Evolutionary conservation across 2,797 vertebrate species (phyloP).

Genomic region (Syndactyla subalaris): DNA sequence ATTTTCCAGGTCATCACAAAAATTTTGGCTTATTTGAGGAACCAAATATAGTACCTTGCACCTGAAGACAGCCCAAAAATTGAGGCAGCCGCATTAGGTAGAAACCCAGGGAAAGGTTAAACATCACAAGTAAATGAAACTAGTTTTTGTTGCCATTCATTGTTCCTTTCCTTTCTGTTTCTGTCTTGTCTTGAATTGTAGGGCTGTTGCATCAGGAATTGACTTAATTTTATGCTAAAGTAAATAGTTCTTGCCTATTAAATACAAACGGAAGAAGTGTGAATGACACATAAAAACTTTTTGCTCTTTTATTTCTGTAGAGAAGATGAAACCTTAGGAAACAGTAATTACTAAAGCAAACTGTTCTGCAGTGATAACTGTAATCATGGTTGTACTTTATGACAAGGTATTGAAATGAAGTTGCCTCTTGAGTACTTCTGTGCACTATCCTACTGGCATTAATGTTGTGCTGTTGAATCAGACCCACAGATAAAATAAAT

Average conservation of each 20-base stretch:
- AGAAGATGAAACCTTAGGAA: background rate
- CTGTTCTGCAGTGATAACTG: background rate
- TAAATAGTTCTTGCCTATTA: background rate
- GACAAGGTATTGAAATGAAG: background rate
- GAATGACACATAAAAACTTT: background rate
- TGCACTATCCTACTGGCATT: fast-evolving
- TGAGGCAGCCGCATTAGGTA: background rate
- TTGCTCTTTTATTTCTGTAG: background rate
- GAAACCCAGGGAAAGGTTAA: background rate
- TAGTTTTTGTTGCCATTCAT: fast-evolving
- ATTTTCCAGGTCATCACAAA: background rate
- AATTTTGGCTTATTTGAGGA: background rate
- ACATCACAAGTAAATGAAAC: background rate
- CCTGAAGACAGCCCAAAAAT: background rate
- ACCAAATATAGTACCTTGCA: background rate
- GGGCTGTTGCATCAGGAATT: background rate
- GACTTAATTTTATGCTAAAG: background rate
- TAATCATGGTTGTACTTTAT: background rate
- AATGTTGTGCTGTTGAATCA: background rate
- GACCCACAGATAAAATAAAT: background rate
- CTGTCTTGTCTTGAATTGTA: background rate
- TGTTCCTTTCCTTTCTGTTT: background rate
- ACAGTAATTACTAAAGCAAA: background rate
- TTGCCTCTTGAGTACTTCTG: background rate
- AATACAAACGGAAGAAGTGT: background rate